Conservation (phyloP, 30 jellyfish, hydroid and myxozoan species). For the Aurelia aurita region DNA sequence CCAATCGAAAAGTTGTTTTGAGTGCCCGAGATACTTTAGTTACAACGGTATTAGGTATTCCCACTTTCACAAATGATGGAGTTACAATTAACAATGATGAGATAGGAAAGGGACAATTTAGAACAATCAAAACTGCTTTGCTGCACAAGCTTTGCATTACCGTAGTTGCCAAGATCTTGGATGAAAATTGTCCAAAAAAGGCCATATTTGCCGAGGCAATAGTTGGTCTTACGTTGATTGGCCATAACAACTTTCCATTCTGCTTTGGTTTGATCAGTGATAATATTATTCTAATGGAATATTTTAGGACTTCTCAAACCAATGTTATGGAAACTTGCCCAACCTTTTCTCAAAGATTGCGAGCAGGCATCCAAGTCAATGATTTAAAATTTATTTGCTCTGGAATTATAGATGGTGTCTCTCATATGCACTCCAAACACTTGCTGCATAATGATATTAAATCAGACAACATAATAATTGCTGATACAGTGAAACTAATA, state of each 20-base stretch:
- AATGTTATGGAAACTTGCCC: no score
- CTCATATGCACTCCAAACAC: neutral
- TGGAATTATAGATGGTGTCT: neutral
- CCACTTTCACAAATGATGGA: no score
- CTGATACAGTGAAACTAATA: neutral
- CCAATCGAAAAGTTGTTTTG: no score
- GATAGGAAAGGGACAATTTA: no score
- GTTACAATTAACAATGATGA: no score
- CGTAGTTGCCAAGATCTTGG: slow-evolving; percentile 8
- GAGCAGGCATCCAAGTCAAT: no score
- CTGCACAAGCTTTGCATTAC: slow-evolving; percentile 6
- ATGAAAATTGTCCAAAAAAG: neutral
- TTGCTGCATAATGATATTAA: slow-evolving; percentile 3
- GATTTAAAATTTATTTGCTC: neutral
- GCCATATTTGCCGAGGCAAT: neutral
- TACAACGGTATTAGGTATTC: no score
- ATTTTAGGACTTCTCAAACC: no score
- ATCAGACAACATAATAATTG: slow-evolving; percentile 2
- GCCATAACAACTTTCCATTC: neutral
- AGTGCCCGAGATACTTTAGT: no score
- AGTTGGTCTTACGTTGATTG: slow-evolving; percentile 8
- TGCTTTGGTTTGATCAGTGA: no score
- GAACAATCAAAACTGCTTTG: neutral
- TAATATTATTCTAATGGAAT: no score
- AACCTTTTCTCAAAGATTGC: no score